Base-by-base conservation (phyloP, 2,888 invertebrate species). In the Ectemnius continuus region DNA sequence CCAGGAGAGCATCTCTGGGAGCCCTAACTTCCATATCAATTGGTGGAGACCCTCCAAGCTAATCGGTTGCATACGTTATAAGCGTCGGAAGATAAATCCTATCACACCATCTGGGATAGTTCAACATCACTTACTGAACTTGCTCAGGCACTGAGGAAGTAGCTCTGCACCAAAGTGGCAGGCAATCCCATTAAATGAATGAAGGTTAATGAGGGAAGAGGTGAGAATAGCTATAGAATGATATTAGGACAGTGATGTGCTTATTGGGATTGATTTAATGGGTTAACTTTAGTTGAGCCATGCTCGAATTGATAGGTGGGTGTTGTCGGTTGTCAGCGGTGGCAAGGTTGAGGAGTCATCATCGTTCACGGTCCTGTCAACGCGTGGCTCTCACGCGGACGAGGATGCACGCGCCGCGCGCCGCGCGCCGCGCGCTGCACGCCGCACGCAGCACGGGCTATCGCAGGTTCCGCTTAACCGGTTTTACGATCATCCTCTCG, bases 11-110 rank as follows among this genome's bases (percentile, higher is more conserved):
- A 14, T 14, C 82, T 82, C 72, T 79, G 61, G 68, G 82, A 67
- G 69, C 61, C 73, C 71, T 64, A 77, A 87, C 87, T 88, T 87
- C 84, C 87, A 87, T 87, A 86, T 86, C 86, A 87, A 87, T 87
- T 79, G 81, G 79, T 83, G 76, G 76, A 82, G 76, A 81, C 57
- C 72, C 65, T 80, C 72, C 78, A 80, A 81, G 80, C 81, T 23
- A 52, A 75, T 63, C 73, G 61, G 63, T 64, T 73, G 63, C 57
- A 60, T 57, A 2, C 73, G 67, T 73, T 69, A 23, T 0, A 23
- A 23, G 23, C 23, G 23, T 2, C 23, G 23, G 23, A 23, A 23
- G 23, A 23, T 2, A 23, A 23, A 23, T 23, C 23, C 23, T 23
- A 23, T 23, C 23, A 3, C 3, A 3, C 3, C 23, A 23, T 2